phyloP scores from a whole-genome alignment of 92 coral and sea anemone species.

The Desmophyllum pertusum region DNA sequence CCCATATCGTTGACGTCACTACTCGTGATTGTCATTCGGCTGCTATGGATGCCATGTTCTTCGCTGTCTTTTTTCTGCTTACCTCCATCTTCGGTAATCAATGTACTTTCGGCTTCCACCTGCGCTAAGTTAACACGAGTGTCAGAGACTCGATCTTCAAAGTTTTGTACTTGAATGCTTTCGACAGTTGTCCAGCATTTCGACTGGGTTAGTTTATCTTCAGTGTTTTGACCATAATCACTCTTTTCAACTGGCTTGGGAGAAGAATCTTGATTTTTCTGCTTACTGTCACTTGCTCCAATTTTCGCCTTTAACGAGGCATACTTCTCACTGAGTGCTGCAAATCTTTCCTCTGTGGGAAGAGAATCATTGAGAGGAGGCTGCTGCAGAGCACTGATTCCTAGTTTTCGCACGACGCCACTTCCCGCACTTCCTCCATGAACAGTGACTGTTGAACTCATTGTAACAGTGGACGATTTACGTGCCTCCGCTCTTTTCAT shows the following conservation, averaged over 20 bases:
- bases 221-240: background rate
- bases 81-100: background rate
- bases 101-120: background rate
- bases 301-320: constrained; percentile 56
- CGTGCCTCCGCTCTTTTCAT: constrained; percentile 17
- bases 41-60: background rate
- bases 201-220: background rate
- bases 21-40: background rate
- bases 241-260: background rate
- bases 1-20: background rate
- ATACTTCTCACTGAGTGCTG: constrained; percentile 71
- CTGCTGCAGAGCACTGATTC: background rate
- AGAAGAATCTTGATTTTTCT: background rate
- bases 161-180: background rate
- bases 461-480: background rate
- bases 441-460: constrained; percentile 28
- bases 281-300: constrained; percentile 9
- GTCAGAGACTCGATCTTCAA: background rate
- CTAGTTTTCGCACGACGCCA: constrained; percentile 10
- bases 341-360: constrained; percentile 69
- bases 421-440: constrained; percentile 19
- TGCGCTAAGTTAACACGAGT: background rate
- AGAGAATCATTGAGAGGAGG: constrained; percentile 25
- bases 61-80: background rate
- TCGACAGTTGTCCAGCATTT: constrained; percentile 28